These are phyloP conservation scores for Sinosuthora webbiana DNA, from an alignment of 2,113 vertebrate genomes.

Conservation along the genomic window DNA sequence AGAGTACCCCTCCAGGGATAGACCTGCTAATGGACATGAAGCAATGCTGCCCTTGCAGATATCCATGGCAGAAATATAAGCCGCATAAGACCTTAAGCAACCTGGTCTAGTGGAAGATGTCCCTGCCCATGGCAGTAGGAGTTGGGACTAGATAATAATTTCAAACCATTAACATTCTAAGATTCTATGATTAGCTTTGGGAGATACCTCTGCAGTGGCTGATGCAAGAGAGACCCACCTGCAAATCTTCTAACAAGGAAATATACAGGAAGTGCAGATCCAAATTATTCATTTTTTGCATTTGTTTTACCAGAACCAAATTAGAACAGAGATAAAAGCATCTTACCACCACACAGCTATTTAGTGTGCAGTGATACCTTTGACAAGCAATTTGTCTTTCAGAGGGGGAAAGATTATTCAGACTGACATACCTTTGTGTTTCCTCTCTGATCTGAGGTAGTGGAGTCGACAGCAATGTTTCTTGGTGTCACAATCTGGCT, in stretches of 20 bases:
- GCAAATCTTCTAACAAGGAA: background rate
- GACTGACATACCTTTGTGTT: constrained; percentile 7
- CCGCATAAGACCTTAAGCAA: background rate
- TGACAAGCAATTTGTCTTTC: constrained; percentile 51
- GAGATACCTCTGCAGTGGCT: background rate
- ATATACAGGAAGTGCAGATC: background rate
- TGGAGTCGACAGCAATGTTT: background rate
- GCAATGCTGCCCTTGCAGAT: background rate
- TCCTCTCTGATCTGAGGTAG: constrained; percentile 12
- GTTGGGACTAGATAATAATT: background rate
- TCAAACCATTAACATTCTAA: background rate
- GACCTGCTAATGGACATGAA: background rate
- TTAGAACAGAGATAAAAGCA: constrained; percentile 1
- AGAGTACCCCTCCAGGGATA: background rate
- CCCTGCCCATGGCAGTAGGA: background rate
- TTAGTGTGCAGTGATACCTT: background rate
- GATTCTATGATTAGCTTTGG: background rate
- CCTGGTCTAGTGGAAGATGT: background rate
- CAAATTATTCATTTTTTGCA: background rate
- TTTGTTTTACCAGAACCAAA: background rate
- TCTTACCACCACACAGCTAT: background rate
- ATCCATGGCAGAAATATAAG: background rate
- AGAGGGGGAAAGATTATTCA: background rate
- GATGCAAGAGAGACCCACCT: background rate
- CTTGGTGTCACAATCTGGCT: background rate